Percentiles rank a stretch among this genome's conserved stretches.
Evolutionary conservation across 2,113 vertebrate genomes (phyloP).

Genomic region (Tympanuchus pallidicinctus): DNA sequence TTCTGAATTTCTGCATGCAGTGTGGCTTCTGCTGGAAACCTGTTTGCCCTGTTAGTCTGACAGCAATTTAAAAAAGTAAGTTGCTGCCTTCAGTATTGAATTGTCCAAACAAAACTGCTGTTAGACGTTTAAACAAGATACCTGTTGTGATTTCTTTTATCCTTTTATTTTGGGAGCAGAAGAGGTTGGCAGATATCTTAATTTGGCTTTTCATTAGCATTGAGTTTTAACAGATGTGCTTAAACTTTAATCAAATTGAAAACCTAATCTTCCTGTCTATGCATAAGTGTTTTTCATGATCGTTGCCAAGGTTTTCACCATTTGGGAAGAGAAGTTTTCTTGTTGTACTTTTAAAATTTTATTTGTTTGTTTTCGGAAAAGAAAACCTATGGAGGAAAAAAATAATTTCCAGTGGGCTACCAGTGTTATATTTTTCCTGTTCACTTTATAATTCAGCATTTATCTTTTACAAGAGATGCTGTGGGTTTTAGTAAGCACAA

Average conservation of each 20-base stretch:
- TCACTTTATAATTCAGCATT: neutral
- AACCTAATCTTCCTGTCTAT: neutral
- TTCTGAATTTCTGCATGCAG: neutral
- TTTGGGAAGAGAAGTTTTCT: neutral
- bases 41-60: neutral
- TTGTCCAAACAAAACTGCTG: neutral
- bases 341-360: neutral
- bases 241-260: neutral
- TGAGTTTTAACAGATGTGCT: neutral
- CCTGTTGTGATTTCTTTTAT: neutral
- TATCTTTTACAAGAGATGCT: slow-evolving; percentile 43
- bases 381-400: neutral
- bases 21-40: neutral
- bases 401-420: neutral
- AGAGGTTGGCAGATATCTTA: neutral
- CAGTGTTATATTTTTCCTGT: neutral
- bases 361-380: neutral
- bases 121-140: neutral
- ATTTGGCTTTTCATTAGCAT: neutral
- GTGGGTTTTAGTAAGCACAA: neutral
- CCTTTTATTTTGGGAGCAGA: neutral
- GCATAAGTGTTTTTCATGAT: neutral
- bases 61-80: neutral
- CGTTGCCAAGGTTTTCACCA: neutral
- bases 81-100: neutral